phyloP scores from a whole-genome alignment of 2,797 vertebrate genomes.

The Melanogrammus aeglefinus region DNA sequence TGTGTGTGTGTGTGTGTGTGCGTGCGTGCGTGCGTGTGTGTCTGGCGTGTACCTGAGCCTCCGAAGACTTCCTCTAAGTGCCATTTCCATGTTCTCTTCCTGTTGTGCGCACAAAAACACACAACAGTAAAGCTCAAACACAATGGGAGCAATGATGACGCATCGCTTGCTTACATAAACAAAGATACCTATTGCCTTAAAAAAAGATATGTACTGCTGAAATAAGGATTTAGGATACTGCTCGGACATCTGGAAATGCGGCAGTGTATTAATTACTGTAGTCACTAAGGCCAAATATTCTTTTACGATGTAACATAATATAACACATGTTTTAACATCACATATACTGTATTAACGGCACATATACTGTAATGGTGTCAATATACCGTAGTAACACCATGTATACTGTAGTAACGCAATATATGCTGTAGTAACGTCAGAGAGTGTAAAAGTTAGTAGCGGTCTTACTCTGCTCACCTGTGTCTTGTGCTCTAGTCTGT shows the following conservation, averaged over 20 bases:
- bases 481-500: slow-evolving; percentile 68
- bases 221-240: neutral
- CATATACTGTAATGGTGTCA: neutral
- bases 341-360: neutral
- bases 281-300: too few relatives aligned
- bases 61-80: slow-evolving; percentile 67
- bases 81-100: slow-evolving; percentile 72
- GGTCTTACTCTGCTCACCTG: slow-evolving; percentile 60
- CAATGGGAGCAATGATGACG: neutral
- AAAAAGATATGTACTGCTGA: neutral
- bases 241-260: neutral
- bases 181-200: neutral
- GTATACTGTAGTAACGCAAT: neutral
- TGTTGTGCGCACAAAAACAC: slow-evolving; percentile 41
- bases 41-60: slow-evolving; percentile 62
- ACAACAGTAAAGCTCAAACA: neutral
- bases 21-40: neutral
- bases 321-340: neutral
- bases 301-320: neutral
- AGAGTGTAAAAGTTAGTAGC: too few relatives aligned
- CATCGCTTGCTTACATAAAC: neutral
- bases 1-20: neutral
- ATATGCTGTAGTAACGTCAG: neutral
- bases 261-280: too few relatives aligned
- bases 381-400: neutral